Evolutionary conservation across 2,113 vertebrate species (phyloP).

Genomic region (Plestiodon gilberti): DNA sequence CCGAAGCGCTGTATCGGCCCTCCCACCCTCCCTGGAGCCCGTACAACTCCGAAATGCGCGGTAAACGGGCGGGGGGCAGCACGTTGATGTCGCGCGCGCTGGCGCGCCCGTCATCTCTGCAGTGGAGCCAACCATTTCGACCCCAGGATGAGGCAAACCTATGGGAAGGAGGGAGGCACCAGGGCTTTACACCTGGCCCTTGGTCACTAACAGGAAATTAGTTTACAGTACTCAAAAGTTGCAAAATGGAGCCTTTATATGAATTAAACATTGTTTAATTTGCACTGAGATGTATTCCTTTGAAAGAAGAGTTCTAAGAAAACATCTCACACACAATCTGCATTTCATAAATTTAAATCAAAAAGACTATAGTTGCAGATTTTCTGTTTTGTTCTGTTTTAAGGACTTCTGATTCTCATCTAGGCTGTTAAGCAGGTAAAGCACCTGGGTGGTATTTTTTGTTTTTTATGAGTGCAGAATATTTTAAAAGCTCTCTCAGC

Average conservation of each 20-base stretch:
- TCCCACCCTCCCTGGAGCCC: too few species aligned
- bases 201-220: not conserved
- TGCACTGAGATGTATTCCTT: not conserved
- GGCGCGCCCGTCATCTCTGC: too few species aligned
- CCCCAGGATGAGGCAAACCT: too few species aligned
- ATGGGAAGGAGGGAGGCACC: too few species aligned
- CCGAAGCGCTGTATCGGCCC: too few species aligned
- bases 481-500: not conserved
- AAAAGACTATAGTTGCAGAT: not conserved
- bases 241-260: not conserved
- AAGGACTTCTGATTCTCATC: not conserved
- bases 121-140: too few species aligned
- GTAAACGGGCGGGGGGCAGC: too few species aligned
- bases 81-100: too few species aligned
- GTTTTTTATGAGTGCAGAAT: not conserved
- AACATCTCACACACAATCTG: not conserved
- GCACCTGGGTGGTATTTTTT: not conserved
- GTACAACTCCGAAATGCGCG: too few species aligned
- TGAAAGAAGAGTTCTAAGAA: not conserved
- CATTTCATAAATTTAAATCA: not conserved
- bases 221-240: not conserved
- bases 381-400: conserved; percentile 1
- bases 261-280: not conserved
- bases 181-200: too few species aligned
- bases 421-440: not conserved